phyloP scores from a whole-genome alignment of 2,888 invertebrate species.

The Cordilura impudica region DNA sequence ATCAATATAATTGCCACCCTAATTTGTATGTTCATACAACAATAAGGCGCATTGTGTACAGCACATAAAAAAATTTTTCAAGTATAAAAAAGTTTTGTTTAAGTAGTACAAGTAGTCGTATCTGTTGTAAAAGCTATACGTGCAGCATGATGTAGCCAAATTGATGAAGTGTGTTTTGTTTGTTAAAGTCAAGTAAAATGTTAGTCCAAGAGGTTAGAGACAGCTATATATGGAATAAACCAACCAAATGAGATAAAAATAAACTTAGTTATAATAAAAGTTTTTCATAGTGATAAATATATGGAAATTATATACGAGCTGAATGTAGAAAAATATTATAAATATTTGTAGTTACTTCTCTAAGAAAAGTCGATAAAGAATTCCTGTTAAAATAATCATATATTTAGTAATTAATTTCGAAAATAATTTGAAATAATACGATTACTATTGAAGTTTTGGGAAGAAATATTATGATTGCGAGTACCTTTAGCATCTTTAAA shows the following conservation, averaged over 20 bases:
- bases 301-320: too few species aligned
- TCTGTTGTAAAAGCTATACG: slow-evolving; percentile 17
- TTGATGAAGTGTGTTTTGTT: slow-evolving; percentile 35
- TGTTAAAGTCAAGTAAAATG: slow-evolving; percentile 14
- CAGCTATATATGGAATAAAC: background rate
- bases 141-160: slow-evolving; percentile 52
- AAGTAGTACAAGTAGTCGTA: slow-evolving; percentile 29
- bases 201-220: background rate
- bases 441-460: too few species aligned
- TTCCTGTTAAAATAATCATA: too few species aligned
- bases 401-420: too few species aligned
- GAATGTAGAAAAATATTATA: too few species aligned
- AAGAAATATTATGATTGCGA: too few species aligned
- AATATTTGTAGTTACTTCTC: too few species aligned
- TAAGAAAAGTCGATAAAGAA: too few species aligned
- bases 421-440: too few species aligned
- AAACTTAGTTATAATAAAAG: background rate
- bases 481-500: too few species aligned
- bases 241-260: background rate
- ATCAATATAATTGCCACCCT: background rate
- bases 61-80: too few species aligned
- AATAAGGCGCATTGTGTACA: background rate
- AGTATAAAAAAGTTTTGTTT: slow-evolving; percentile 5
- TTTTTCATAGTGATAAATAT: background rate
- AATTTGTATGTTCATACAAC: background rate